Percentiles rank a stretch among this genome's conserved stretches.
These are phyloP conservation scores for Cephalotes varians DNA, from an alignment of 2,888 invertebrate genomes.

Conservation along the genomic window DNA sequence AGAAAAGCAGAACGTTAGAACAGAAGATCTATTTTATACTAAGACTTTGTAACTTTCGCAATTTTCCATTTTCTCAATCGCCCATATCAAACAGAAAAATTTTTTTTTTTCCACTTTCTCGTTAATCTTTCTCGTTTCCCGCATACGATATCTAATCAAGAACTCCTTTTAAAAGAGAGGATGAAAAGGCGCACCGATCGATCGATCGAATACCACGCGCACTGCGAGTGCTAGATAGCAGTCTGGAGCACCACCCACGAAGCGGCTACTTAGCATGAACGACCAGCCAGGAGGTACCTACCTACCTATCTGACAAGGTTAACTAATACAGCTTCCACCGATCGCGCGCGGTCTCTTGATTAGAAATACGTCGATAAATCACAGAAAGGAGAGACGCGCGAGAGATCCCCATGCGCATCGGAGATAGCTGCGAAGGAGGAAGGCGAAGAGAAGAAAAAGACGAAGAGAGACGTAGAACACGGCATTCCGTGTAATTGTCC, in stretches of 20 bases:
- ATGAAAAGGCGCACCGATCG: slow-evolving; percentile 70
- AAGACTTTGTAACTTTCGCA: neutral
- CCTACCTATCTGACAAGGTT: slow-evolving; percentile 83
- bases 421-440: neutral
- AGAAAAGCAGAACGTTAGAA: slow-evolving; percentile 30
- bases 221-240: slow-evolving; percentile 74
- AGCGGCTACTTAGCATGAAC: slow-evolving; percentile 83
- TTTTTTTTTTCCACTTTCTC: neutral
- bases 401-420: neutral
- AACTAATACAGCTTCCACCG: slow-evolving; percentile 81
- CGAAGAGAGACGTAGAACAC: slow-evolving; percentile 8
- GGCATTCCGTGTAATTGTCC: slow-evolving; percentile 32
- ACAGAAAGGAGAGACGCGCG: slow-evolving; percentile 56
- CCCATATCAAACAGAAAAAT: neutral
- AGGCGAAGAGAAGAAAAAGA: slow-evolving; percentile 11
- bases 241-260: slow-evolving; percentile 82
- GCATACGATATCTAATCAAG: neutral
- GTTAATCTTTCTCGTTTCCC: neutral
- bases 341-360: slow-evolving; percentile 77
- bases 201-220: slow-evolving; percentile 75
- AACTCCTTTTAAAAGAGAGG: slow-evolving; percentile 34
- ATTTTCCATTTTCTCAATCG: neutral
- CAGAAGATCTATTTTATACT: neutral
- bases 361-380: slow-evolving; percentile 82
- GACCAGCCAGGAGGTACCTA: slow-evolving; percentile 77